phyloP scores from a whole-genome alignment of 2,797 vertebrate species.

The Alosa sapidissima region DNA sequence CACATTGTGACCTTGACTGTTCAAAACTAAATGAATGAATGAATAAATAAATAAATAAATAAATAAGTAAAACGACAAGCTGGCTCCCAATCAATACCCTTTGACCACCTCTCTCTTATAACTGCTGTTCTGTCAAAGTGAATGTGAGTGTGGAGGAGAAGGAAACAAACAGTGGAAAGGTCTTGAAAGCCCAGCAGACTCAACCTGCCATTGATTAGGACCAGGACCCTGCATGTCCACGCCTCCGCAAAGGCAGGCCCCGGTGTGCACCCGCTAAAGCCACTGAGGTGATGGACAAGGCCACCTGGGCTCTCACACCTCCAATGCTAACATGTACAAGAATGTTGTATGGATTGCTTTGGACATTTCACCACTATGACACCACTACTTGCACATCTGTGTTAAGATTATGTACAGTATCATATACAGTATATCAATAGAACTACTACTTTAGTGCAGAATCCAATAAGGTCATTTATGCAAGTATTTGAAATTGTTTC shows the following conservation, averaged over 20 bases:
- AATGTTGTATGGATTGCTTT: neutral
- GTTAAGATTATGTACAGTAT: neutral
- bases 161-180: conserved; percentile 59
- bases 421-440: neutral
- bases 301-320: neutral
- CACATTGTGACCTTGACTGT: neutral
- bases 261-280: neutral
- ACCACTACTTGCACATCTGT: neutral
- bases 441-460: neutral
- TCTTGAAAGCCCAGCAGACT: conserved; percentile 49
- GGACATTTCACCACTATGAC: neutral
- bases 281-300: conserved; percentile 11
- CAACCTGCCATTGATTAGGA: conserved; percentile 61
- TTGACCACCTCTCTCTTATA: conserved; percentile 47
- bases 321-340: neutral
- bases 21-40: conserved; percentile 47
- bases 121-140: conserved; percentile 43
- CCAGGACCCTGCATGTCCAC: neutral
- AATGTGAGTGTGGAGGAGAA: conserved; percentile 32
- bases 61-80: conserved; percentile 40
- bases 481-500: neutral
- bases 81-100: conserved; percentile 51
- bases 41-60: conserved; percentile 51
- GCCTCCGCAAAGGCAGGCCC: neutral
- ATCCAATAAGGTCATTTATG: neutral